Percentiles rank a stretch among this genome's conserved stretches.
Evolutionary conservation across 2,113 vertebrate species (phyloP).

Genomic region (cat (Felis catus)): F.catus_Fca126_mat1.0 CM031426.1:51592001-51592500

Average conservation of each 20-base stretch:
- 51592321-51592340: neutral
- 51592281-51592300: neutral
- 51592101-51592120: neutral
- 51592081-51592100: neutral
- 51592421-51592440: neutral
- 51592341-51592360: accelerated
- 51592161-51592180: neutral
- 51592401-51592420: neutral
- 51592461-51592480: neutral
- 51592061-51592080: neutral
- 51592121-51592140: neutral
- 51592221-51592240: neutral
- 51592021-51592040: neutral
- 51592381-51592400: neutral
- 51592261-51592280: neutral
- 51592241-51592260: neutral
- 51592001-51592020: neutral
- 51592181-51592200: neutral
- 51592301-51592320: no score
- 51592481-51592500: neutral
- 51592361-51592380: neutral
- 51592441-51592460: neutral
- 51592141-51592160: accelerated
- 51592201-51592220: neutral
- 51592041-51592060: neutral